Evolutionary conservation across 2,113 vertebrate genomes (phyloP).

Genomic region (Corvus cornix): DNA sequence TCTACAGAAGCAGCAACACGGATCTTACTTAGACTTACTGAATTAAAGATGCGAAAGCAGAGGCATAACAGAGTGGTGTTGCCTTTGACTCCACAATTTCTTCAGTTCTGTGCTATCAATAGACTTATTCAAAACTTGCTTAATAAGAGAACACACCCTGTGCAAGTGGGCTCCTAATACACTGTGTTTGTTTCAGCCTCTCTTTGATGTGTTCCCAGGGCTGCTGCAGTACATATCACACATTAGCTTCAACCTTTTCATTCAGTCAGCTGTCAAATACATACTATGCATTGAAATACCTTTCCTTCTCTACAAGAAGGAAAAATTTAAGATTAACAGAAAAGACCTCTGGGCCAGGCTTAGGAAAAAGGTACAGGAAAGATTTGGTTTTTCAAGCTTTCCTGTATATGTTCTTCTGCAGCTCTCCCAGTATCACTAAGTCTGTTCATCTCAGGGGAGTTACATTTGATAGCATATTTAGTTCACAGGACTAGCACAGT

Average conservation of each 20-base stretch:
- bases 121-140: background rate
- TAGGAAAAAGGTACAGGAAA: background rate
- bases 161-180: background rate
- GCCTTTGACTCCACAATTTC: background rate
- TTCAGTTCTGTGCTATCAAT: background rate
- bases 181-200: background rate
- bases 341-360: background rate
- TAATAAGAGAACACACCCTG: background rate
- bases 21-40: background rate
- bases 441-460: conserved; percentile 23
- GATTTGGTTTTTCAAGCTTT: background rate
- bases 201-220: background rate
- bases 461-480: conserved; percentile 57
- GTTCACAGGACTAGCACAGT: conserved; percentile 46
- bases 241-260: background rate
- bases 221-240: background rate
- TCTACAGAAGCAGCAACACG: background rate
- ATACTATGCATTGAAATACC: background rate
- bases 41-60: background rate
- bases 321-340: background rate
- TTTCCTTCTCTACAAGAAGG: background rate
- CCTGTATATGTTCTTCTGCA: background rate
- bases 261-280: background rate
- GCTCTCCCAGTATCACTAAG: background rate
- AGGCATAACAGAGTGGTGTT: background rate